These are phyloP conservation scores for Cheumatopsyche charites DNA, from an alignment of 1,140 invertebrate species.

Conservation along the genomic window DNA sequence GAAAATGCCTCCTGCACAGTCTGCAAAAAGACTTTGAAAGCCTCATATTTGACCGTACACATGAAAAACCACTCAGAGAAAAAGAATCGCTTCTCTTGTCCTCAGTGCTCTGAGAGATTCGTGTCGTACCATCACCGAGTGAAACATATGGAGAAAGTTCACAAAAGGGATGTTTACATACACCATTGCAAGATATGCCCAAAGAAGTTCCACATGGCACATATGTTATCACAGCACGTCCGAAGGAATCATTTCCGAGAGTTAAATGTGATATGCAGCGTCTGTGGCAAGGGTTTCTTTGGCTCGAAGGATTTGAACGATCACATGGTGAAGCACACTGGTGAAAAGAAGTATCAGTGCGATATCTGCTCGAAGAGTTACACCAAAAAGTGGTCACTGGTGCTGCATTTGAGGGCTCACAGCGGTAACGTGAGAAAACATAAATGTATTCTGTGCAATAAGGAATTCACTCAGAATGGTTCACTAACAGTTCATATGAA, in stretches of 20 bases:
- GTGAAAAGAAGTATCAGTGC: too few species aligned
- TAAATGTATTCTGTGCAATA: background rate
- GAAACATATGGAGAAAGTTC: slow-evolving; percentile 12
- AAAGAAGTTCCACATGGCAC: slow-evolving; percentile 6
- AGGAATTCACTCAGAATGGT: slow-evolving; percentile 53
- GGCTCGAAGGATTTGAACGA: background rate
- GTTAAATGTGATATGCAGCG: background rate
- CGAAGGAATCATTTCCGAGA: slow-evolving; percentile 26
- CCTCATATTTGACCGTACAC: slow-evolving; percentile 11
- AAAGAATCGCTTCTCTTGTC: slow-evolving; percentile 19
- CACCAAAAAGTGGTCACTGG: too few species aligned
- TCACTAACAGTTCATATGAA: slow-evolving; percentile 56
- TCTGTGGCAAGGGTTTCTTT: slow-evolving; percentile 14
- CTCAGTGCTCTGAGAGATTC: slow-evolving; percentile 22
- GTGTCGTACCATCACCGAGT: slow-evolving; percentile 8
- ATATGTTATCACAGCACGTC: slow-evolving; percentile 15
- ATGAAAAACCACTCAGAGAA: slow-evolving; percentile 4
- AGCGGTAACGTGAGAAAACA: background rate
- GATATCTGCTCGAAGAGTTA: too few species aligned
- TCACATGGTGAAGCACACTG: slow-evolving; percentile 29
- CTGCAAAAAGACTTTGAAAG: slow-evolving; percentile 35
- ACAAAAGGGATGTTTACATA: slow-evolving; percentile 16
- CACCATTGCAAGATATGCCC: slow-evolving; percentile 27
- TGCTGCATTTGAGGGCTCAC: slow-evolving; percentile 8
- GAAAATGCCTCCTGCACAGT: slow-evolving; percentile 30